Evolutionary conservation across 2,888 invertebrate genomes (phyloP).

Genomic region (Ochropleura plecta): DNA sequence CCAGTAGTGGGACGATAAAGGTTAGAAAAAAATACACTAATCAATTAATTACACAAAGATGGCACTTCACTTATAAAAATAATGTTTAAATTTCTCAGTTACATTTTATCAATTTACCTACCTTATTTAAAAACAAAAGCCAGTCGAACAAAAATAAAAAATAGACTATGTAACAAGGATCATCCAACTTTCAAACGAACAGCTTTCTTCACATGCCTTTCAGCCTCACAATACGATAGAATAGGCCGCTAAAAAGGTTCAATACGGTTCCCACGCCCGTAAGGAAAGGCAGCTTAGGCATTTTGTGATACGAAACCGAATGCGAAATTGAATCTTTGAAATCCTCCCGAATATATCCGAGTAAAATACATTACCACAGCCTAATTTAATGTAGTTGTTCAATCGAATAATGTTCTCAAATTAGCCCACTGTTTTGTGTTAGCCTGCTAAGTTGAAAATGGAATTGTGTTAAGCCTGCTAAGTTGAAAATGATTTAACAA

Average conservation of each 20-base stretch:
- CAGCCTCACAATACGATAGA: constrained; percentile 49
- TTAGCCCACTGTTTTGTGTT: constrained; percentile 21
- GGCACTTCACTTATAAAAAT: background rate
- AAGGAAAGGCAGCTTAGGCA: constrained; percentile 50
- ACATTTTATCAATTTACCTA: background rate
- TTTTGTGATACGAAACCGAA: constrained; percentile 53
- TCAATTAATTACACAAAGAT: background rate
- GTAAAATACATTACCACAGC: constrained; percentile 50
- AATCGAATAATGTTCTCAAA: constrained; percentile 31
- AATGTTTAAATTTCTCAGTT: background rate
- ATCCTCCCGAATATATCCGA: constrained; percentile 37
- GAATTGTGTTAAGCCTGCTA: constrained; percentile 37
- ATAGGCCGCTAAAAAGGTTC: constrained; percentile 61
- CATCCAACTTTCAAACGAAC: constrained; percentile 44
- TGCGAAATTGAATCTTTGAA: constrained; percentile 61
- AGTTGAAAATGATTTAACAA: constrained; percentile 37
- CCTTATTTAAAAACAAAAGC: constrained; percentile 3
- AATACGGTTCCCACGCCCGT: constrained; percentile 37
- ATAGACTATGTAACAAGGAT: constrained; percentile 36
- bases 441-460: constrained; percentile 36
- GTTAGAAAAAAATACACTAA: too few species aligned
- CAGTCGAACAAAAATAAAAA: constrained; percentile 12
- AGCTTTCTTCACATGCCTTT: constrained; percentile 48
- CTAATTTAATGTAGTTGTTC: constrained; percentile 44
- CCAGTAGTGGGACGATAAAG: too few species aligned